Evolutionary conservation across 2,888 invertebrate species (phyloP), one percentile per base, ranked within the genome.

Genomic region (Helobdella robusta): DNA sequence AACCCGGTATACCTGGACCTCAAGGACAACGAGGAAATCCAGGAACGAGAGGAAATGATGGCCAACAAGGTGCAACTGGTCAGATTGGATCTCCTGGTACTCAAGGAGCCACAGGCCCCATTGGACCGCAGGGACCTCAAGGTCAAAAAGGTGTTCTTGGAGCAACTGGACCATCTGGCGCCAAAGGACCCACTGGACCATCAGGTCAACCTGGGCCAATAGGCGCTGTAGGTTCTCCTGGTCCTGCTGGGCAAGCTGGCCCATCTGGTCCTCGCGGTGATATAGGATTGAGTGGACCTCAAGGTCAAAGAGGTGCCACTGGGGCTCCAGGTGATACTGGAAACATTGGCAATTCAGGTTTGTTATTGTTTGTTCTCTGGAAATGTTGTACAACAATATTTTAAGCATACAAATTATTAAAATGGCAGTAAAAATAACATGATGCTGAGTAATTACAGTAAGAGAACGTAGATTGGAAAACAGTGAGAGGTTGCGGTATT

Each of bases 141-240:
- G 67, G 60, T 23, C 20, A 15, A 6, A n/a, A 59, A n/a, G 70
- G 70, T n/a, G 28, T 46, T 1, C 48, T 59, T 32, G 70, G 70
- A 35, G 52, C 44, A 2, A 34, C 46, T 32, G 70, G 70, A 32
- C 61, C 54, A 32, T 23, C 66, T 5, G 68, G 69, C 15, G 25
- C 46, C 4, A 30, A n/a, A 28, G 69, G 67, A 20, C 66, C 64
- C 30, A 0, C 50, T 15, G 67, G 67, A 28, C 59, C 50, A 11
- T 28, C 48, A 34, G 67, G 67, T 11, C 72, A 71, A 8, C 68
- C 59, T 20, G 70, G 69, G 11, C 52, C 25, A 32, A 5, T 56
- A 28, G 68, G 68, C n/a, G n/a, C 46, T 5, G 32, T 34, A 15
- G 67, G 64, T n/a, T 35, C 35, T 48, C 8, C 18, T 50, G 69